Evolutionary conservation across 2,888 invertebrate genomes (phyloP), one percentile per base, ranked within the genome.

Genomic region (Homarus gammarus): DNA sequence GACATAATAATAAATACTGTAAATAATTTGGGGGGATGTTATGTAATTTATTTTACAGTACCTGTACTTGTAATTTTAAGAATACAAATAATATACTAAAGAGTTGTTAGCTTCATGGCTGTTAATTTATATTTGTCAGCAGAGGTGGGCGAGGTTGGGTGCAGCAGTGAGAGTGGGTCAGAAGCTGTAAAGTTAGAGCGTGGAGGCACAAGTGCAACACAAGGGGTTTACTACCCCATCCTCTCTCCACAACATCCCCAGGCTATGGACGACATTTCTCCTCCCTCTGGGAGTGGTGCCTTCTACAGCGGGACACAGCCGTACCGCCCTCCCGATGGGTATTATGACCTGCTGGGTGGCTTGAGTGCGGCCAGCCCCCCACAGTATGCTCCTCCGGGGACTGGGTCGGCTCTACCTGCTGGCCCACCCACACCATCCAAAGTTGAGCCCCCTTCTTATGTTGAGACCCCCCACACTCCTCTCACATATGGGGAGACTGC

Each of bases 261-360:
- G 77, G 70, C 64, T 38, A 87, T 87, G 87, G 90, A 90, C 64
- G 90, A 87, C 78, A 72, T 87, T n/a, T 81, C 87, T 33, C 44
- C 84, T 18, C 64, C 87, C n/a, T 72, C 84, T 1, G 81, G 79
- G 27, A 79, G 87, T 72, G 84, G 87, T 49, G 72, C 72, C 31
- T 85, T 79, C 64, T 86, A 86, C 68, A 40, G 68, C 49, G 86
- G 86, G n/a, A 61, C 81, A 31, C 81, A 87, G 38, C 56, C 77
- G 8, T 87, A 72, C 38, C 61, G 68, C 18, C 70, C 90, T 51
- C 49, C 87, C 8, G 90, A 90, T 36, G 81, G 84, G 6, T 90
- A 84, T 56, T 90, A 90, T 73, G 75, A 90, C 33, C 73, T 90
- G 56, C 78, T 90, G 40, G 87, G 84, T 18, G 83, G 90, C 40